phyloP scores from a whole-genome alignment of 2,888 invertebrate genomes.

The Acheta domesticus region DNA sequence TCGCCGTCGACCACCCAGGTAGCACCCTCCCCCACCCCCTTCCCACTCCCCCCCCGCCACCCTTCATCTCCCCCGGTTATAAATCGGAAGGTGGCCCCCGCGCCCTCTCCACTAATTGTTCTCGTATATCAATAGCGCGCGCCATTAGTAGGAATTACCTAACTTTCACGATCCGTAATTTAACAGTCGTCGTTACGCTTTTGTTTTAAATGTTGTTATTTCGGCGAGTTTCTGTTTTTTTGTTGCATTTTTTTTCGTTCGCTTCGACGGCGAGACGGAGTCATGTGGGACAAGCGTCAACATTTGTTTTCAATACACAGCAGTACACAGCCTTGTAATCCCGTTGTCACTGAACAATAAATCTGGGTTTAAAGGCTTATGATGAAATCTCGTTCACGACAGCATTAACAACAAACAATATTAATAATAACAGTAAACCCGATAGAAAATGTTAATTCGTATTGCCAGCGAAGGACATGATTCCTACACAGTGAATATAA shows the following conservation, averaged over 20 bases:
- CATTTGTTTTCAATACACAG: constrained; percentile 10
- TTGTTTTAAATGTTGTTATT: constrained; percentile 18
- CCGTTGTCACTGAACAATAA: background rate
- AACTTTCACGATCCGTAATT: constrained; percentile 18
- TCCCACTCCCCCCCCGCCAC: background rate
- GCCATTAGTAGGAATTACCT: constrained; percentile 1
- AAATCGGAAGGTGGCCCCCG: background rate
- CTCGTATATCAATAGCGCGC: background rate
- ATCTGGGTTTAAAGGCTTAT: background rate
- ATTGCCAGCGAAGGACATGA: background rate
- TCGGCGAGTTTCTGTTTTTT: background rate
- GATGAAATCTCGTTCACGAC: background rate
- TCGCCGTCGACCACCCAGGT: background rate
- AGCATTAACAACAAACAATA: constrained; percentile 18
- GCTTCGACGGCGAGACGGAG: background rate
- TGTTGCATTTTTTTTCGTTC: background rate
- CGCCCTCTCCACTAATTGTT: constrained; percentile 6
- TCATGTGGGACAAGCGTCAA: background rate
- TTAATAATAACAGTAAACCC: background rate
- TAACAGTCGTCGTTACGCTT: background rate
- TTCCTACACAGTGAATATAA: background rate
- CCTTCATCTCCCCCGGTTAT: background rate
- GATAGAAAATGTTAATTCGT: background rate
- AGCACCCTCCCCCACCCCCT: background rate
- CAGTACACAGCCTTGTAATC: background rate